These are phyloP conservation scores for Radopholus similis DNA, from an alignment of 1,140 invertebrate species.

Conservation along the genomic window DNA sequence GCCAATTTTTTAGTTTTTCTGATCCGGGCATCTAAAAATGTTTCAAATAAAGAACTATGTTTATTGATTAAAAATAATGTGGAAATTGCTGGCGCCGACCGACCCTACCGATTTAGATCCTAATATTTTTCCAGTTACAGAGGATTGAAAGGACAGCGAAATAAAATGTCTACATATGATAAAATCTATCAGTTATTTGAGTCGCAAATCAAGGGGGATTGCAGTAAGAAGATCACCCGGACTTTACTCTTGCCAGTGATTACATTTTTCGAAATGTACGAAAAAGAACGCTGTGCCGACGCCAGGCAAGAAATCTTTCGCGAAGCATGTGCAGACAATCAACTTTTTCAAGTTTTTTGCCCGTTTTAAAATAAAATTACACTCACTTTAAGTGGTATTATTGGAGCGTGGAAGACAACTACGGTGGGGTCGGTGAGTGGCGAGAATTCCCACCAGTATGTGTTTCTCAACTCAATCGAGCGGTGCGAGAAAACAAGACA, in stretches of 20 bases:
- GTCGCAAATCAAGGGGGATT: constrained; percentile 1
- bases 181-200: constrained; percentile 1
- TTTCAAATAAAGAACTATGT: no score
- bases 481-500: constrained; percentile 14
- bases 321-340: not conserved
- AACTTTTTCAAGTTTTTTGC: not conserved
- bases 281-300: constrained; percentile 8
- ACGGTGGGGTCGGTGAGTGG: constrained; percentile 10
- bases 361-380: not conserved
- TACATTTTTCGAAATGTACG: constrained; percentile 7
- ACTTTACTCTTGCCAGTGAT: constrained; percentile 6
- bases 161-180: constrained; percentile 6
- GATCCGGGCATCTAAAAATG: no score
- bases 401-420: constrained; percentile 12
- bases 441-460: constrained; percentile 12
- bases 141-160: no score
- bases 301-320: not conserved
- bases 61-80: no score
- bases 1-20: no score
- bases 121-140: no score
- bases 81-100: no score
- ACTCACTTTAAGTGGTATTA: constrained; percentile 7
- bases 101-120: no score
- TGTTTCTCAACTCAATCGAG: constrained; percentile 15
- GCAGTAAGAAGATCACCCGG: not conserved